Percentiles rank a stretch among this genome's conserved stretches.
phyloP scores from a whole-genome alignment of 1,140 invertebrate species.

The Camponotus vicinus region DNA sequence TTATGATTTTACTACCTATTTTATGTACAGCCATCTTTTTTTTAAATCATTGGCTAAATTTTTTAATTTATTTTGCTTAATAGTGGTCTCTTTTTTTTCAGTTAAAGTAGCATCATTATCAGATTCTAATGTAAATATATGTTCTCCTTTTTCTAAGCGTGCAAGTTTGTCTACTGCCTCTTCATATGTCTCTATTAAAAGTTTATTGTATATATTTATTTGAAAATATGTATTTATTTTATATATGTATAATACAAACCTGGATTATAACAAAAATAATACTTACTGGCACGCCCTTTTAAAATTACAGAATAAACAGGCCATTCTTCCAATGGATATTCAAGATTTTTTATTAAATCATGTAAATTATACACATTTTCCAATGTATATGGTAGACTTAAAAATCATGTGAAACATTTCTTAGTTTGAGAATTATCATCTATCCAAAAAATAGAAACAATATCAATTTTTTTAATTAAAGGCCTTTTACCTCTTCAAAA shows the following conservation, averaged over 20 bases:
- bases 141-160: not conserved
- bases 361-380: not conserved
- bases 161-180: not conserved
- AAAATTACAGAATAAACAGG: not conserved
- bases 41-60: not conserved
- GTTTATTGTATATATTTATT: too few relatives aligned
- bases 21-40: not conserved
- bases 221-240: too few relatives aligned
- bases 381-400: not conserved
- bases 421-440: too few relatives aligned
- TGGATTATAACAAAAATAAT: not conserved
- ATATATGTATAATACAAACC: too few relatives aligned
- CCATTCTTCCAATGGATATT: too few relatives aligned
- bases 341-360: not conserved
- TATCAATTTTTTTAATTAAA: too few relatives aligned
- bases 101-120: not conserved
- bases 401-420: too few relatives aligned
- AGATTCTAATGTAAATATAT: not conserved
- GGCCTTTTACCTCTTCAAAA: too few relatives aligned
- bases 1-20: too few relatives aligned
- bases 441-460: too few relatives aligned
- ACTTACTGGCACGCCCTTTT: conserved; percentile 1
- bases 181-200: not conserved
- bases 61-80: conserved; percentile 2
- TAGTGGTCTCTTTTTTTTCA: not conserved